Evolutionary conservation across 2,888 invertebrate species (phyloP), one percentile per base, ranked within the genome.

Genomic region (Troides oblongomaculatus): DNA sequence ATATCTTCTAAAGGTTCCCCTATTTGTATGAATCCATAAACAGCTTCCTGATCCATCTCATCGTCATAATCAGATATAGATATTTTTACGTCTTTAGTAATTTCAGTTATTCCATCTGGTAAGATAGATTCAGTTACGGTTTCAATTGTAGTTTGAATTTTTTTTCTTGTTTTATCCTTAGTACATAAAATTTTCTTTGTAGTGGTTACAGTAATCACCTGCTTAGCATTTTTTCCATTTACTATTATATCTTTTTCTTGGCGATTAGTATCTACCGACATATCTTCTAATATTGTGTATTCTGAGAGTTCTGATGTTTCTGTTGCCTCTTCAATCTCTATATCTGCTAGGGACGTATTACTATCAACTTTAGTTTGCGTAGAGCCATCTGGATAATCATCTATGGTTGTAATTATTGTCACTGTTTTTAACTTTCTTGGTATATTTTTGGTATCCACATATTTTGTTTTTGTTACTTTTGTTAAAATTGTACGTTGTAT

Each of bases 311-410:
- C 90, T 8, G 79, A 75, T 14, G 77, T 78, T 73, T 87, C 84
- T 53, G 70, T 39, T 6, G 79, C 62, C 63, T 77, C 76, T 69
- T 84, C 82, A 18, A 73, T 69, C 72, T 85, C 84, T 67, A 90
- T 84, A 73, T 92, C 90, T 25, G 83, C 83, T 57, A 93, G 75
- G 43, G 85, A 82, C 14, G 89, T 88, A 72, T 83, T 90, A 46
- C 82, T 87, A 64, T 92, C 92, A 36, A 89, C 82, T 75, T 89
- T 89, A 1, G 88, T 87, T 50, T 81, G 84, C 12, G 88, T 86
- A 10, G 92, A 92, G 57, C 92, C 90, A 73, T 93, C 93, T 23
- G 93, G 92, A 73, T 89, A 92, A 65, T 84, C 81, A 73, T 93
- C 92, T 43, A 87, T 90, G 14, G 89, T 92, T 14, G 87, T 89